phyloP scores from a whole-genome alignment of 35 echinoderm and acorn worm species.

The Anneissia japonica region DNA sequence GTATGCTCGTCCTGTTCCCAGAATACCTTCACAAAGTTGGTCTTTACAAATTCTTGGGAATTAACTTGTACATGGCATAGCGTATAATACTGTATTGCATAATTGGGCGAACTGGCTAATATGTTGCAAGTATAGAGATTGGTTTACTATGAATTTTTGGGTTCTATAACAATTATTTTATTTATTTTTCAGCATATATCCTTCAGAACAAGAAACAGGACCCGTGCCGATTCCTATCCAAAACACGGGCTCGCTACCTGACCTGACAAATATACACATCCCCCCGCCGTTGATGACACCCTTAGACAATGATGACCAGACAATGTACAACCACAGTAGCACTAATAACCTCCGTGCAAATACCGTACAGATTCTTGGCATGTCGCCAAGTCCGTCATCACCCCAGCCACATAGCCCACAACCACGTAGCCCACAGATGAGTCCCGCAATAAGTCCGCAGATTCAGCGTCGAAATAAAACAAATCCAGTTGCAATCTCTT shows the following conservation, averaged over 20 bases:
- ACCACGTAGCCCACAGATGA: slow-evolving; percentile 74
- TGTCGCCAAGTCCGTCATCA: background rate
- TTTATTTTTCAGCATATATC: slow-evolving; percentile 73
- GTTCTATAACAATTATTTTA: too few relatives aligned
- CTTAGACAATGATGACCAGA: slow-evolving; percentile 81
- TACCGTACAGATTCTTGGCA: slow-evolving; percentile 25
- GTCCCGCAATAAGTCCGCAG: slow-evolving; percentile 80
- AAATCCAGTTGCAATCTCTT: background rate
- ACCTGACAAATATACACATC: slow-evolving; percentile 98
- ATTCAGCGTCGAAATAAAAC: slow-evolving; percentile 28
- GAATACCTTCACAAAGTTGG: too few relatives aligned
- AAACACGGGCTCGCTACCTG: slow-evolving; percentile 93
- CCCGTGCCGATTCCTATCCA: slow-evolving; percentile 79
- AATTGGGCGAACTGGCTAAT: too few relatives aligned
- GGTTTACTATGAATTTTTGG: too few relatives aligned
- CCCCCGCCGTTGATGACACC: slow-evolving; percentile 95
- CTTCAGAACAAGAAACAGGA: slow-evolving; percentile 62
- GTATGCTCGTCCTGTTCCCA: too few relatives aligned
- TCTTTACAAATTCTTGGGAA: too few relatives aligned
- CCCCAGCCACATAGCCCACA: slow-evolving; percentile 41
- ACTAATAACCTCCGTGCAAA: slow-evolving; percentile 44
- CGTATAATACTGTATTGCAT: too few relatives aligned
- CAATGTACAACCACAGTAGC: slow-evolving; percentile 69
- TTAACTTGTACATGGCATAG: too few relatives aligned
- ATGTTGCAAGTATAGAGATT: too few relatives aligned